Conservation (phyloP, 2,888 invertebrate genomes). For the Scaptodrosophila latifasciaeformis region DNA sequence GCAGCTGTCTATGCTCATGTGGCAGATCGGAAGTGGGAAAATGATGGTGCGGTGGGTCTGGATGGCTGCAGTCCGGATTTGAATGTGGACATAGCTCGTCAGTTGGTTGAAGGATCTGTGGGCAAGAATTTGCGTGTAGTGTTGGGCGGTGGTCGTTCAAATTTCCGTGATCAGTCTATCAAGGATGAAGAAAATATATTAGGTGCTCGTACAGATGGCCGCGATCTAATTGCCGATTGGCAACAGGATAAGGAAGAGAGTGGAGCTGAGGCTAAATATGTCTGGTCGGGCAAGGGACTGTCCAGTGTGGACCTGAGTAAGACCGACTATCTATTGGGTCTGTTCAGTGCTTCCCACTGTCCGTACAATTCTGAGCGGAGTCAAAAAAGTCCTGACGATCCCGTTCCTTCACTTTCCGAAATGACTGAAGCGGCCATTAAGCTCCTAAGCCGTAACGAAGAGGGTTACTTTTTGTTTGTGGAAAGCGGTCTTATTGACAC, state of each 20-base stretch:
- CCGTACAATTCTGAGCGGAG: constrained; percentile 78
- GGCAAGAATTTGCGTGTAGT: constrained; percentile 83
- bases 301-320: constrained; percentile 71
- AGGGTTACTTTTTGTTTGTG: constrained; percentile 85
- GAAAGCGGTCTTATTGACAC: constrained; percentile 77
- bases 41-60: constrained; percentile 77
- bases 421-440: constrained; percentile 82
- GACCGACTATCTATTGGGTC: constrained; percentile 78
- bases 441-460: constrained; percentile 77
- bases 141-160: constrained; percentile 69
- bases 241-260: constrained; percentile 59
- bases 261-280: constrained; percentile 67
- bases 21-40: constrained; percentile 83
- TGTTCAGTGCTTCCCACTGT: constrained; percentile 77
- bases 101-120: constrained; percentile 80
- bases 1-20: constrained; percentile 83
- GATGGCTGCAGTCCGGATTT: constrained; percentile 72
- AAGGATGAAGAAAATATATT: constrained; percentile 77
- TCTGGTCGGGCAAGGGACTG: constrained; percentile 59
- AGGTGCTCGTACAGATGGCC: constrained; percentile 78
- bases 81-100: constrained; percentile 83
- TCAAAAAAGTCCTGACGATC: constrained; percentile 70
- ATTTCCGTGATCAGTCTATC: constrained; percentile 57
- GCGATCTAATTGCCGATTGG: constrained; percentile 83
- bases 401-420: constrained; percentile 80